Evolutionary conservation across 2,888 invertebrate species (phyloP), one percentile per base, ranked within the genome.

Genomic region (Aspidiotus rigidus): DNA sequence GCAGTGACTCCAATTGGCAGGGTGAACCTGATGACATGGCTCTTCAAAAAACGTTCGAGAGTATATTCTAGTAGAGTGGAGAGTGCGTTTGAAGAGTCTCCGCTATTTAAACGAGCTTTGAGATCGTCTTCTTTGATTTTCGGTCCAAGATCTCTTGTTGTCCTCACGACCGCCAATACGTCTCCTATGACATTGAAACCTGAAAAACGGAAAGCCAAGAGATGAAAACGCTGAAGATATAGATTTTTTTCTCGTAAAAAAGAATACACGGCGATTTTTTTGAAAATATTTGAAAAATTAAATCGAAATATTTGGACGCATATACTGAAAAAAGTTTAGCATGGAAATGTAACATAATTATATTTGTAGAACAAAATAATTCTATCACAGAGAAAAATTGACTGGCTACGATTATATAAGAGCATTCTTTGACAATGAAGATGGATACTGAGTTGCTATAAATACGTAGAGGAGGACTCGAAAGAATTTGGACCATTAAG

Each of bases 1-100:
- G 72, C 72, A 8, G 74, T 75, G 17, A 74, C 72, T 70, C 76
- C 75, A 10, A 69, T 61, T 7, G 76, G 76, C 56, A 76, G 70
- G 42, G 73, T 71, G 11, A 77, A 71, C 53, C 77, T 72, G 57
- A 85, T 75, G 0, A 83, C 79, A 72, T 84, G 84, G 15, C 79
- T 81, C 60, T 82, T 80, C 72, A 85, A 84, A 74, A 85, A 85
- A 13, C 79, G 77, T 40, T 83, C 82, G 0, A 85, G 78, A 17
- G 81, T 81, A 62, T 78, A 77, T 69, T 77, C 78, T 63, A 76
- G 74, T 28, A 79, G 75, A 13, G 78, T 77, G 62, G 78, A 77
- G 61, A 79, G 76, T 6, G 78, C 75, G 7, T 76, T 74, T 8
- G 77, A 71, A 57, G 67, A 64, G 42, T 72, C 73, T 39, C 70